phyloP scores from a whole-genome alignment of 2,797 vertebrate species.

The Gadopsis marmoratus region DNA sequence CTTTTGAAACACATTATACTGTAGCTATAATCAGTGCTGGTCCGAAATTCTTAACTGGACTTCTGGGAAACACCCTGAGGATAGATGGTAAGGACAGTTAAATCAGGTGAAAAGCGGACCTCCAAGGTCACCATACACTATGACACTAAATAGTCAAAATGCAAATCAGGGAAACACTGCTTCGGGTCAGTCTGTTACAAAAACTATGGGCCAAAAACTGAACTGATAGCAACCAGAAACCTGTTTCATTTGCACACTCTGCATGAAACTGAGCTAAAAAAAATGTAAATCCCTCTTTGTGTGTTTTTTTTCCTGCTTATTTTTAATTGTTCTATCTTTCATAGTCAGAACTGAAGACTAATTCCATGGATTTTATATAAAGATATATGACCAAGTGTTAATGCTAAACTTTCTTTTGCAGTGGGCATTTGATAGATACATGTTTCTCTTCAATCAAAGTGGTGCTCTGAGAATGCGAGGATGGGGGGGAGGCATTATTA shows the following conservation, averaged over 20 bases:
- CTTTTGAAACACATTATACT: slow-evolving; percentile 23
- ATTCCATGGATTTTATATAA: slow-evolving; percentile 40
- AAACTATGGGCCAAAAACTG: slow-evolving; percentile 37
- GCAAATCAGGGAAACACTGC: slow-evolving; percentile 67
- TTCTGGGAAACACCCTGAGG: slow-evolving; percentile 21
- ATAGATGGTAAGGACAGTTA: slow-evolving; percentile 14
- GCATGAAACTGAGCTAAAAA: slow-evolving; percentile 40
- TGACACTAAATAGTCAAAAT: slow-evolving; percentile 27
- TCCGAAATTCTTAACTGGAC: slow-evolving; percentile 25
- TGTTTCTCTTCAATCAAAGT: slow-evolving; percentile 73
- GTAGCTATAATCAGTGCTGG: slow-evolving; percentile 3
- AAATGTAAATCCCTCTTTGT: not conserved
- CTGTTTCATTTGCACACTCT: slow-evolving; percentile 43
- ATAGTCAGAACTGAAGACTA: slow-evolving; percentile 37
- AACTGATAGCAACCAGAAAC: slow-evolving; percentile 23
- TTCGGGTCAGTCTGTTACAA: slow-evolving; percentile 16
- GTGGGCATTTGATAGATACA: slow-evolving; percentile 64
- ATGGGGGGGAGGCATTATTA: slow-evolving; percentile 29
- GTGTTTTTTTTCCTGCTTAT: slow-evolving; percentile 12
- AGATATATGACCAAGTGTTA: slow-evolving; percentile 51
- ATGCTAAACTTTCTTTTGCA: slow-evolving; percentile 51
- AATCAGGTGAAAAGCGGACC: slow-evolving; percentile 46
- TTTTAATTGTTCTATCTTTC: slow-evolving; percentile 45
- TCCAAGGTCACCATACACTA: slow-evolving; percentile 21
- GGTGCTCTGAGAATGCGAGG: slow-evolving; percentile 68